Conservation (phyloP, 2,797 vertebrate species). For the Gorsachius magnificus region DNA sequence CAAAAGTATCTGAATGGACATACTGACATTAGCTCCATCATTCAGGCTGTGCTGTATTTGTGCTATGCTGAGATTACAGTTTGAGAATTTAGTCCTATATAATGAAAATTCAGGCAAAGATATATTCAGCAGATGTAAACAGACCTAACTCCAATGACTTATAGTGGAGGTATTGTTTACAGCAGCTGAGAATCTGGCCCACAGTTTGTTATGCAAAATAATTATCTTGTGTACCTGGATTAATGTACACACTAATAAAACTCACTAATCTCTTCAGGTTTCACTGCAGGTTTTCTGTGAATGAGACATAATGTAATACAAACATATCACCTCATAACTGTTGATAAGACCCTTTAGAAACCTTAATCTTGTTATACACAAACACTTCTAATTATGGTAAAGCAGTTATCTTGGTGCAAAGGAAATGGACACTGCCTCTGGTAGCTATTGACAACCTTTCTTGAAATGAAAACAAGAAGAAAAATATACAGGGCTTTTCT, state of each 20-base stretch:
- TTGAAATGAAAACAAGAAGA: not conserved
- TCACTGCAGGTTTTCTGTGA: not conserved
- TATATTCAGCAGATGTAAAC: not conserved
- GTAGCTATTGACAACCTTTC: not conserved
- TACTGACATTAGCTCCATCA: not conserved
- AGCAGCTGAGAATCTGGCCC: not conserved
- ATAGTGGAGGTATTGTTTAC: not conserved
- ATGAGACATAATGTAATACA: not conserved
- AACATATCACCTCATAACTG: not conserved
- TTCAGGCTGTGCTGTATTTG: not conserved
- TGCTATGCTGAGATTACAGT: not conserved
- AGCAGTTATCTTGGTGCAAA: not conserved
- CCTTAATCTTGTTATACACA: not conserved
- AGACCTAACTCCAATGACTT: not conserved
- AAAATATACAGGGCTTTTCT: not conserved
- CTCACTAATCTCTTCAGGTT: not conserved
- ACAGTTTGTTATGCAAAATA: not conserved
- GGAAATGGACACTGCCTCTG: not conserved
- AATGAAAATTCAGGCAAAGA: not conserved
- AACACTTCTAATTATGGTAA: not conserved
- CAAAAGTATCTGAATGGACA: not conserved
- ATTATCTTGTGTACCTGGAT: not conserved
- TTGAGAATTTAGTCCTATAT: not conserved
- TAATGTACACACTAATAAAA: slow-evolving; percentile 3
- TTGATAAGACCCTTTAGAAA: not conserved